These are phyloP conservation scores for Pitta sordida DNA, from an alignment of 2,113 vertebrate genomes.

Conservation along the genomic window DNA sequence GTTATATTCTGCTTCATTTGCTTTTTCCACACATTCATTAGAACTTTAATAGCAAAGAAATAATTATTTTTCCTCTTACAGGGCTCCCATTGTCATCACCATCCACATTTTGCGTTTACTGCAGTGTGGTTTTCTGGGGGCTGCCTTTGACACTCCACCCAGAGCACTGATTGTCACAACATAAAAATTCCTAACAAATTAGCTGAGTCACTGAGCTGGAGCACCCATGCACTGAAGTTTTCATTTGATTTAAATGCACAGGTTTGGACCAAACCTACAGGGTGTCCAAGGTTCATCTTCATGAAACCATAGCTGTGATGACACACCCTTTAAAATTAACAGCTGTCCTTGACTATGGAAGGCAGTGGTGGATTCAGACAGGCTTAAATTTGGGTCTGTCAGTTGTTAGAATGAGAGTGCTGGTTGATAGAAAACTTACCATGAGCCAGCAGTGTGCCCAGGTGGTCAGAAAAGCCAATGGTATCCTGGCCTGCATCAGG, in stretches of 20 bases:
- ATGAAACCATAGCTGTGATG: background rate
- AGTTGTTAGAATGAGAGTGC: accelerated
- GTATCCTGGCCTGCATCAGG: too few relatives aligned
- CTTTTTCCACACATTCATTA: background rate
- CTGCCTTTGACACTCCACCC: background rate
- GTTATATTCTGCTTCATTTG: background rate
- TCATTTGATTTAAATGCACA: background rate
- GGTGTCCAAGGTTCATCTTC: background rate
- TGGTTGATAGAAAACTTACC: too few relatives aligned
- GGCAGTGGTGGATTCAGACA: background rate
- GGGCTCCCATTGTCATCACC: background rate
- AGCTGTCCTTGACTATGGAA: background rate
- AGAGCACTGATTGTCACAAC: background rate
- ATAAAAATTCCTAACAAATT: background rate
- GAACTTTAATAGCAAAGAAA: background rate
- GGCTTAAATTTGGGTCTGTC: background rate
- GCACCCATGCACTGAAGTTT: background rate
- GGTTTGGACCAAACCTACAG: background rate
- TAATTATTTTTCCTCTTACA: background rate
- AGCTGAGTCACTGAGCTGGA: background rate
- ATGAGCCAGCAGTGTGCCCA: too few relatives aligned
- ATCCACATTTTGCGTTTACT: background rate
- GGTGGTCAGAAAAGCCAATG: too few relatives aligned
- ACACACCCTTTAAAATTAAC: background rate
- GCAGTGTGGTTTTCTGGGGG: background rate